A percentile compares a stretch with the other conserved stretches of the same genome.
Conservation (phyloP, 2,888 invertebrate species). For the Brachyptera putata region DNA sequence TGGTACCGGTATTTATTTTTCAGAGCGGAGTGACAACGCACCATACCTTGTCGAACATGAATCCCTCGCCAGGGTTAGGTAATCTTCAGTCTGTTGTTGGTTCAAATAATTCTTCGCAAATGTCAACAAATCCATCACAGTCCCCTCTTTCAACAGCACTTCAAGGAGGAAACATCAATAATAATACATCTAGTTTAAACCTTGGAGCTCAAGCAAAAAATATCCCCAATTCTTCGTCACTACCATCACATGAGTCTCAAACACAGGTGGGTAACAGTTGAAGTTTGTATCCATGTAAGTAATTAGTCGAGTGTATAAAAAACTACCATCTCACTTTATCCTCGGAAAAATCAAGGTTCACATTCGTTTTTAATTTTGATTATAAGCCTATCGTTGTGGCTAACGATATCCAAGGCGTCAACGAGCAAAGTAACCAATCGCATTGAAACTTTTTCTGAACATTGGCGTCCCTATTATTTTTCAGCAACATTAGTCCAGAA, state of each 20-base stretch:
- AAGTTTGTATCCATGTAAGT: neutral
- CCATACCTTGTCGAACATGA: neutral
- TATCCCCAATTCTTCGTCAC: neutral
- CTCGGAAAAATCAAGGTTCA: neutral
- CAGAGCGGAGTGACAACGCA: slow-evolving; percentile 7
- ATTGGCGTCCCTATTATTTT: neutral
- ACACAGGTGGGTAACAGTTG: too few species aligned
- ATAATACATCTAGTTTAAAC: slow-evolving; percentile 6
- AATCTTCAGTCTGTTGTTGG: slow-evolving; percentile 24
- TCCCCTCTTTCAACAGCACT: slow-evolving; percentile 22
- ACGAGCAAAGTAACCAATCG: too few species aligned
- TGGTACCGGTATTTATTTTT: neutral
- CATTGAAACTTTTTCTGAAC: too few species aligned
- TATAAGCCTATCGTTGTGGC: too few species aligned
- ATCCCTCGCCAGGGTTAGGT: slow-evolving; percentile 1
- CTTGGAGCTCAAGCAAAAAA: slow-evolving; percentile 22
- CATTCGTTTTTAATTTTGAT: too few species aligned
- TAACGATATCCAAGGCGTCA: too few species aligned
- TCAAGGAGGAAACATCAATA: slow-evolving; percentile 22
- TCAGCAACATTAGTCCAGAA: too few species aligned
- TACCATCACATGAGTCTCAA: too few species aligned
- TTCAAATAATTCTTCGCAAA: slow-evolving; percentile 14
- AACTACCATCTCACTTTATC: slow-evolving; percentile 4
- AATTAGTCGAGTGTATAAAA: too few species aligned
- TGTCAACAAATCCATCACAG: slow-evolving; percentile 20